Base-by-base conservation (phyloP, 2,888 invertebrate genomes). In the Sinotaia quadrata region DNA sequence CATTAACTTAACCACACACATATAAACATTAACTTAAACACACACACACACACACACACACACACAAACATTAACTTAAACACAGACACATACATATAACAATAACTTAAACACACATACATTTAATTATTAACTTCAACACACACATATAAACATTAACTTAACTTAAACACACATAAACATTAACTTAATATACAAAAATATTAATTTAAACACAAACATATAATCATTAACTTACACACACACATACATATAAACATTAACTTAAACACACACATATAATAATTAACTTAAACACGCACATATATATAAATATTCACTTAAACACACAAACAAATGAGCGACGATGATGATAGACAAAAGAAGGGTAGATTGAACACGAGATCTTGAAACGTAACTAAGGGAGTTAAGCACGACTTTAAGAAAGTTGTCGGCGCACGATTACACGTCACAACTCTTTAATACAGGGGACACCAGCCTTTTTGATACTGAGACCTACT, bases 261-360 rank as follows among this genome's bases (percentile, higher is more conserved):
- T 33, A 27, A 52, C 52, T 29, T 31, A 52, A 27, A 52, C 52
- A 52, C 52, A 52, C 52, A 52, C 52, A 52, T 31, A 52, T 31
- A n/a, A n/a, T n/a, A n/a, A n/a, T n/a, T n/a, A n/a, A n/a, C n/a
- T n/a, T n/a, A n/a, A n/a, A 52, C 52, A 52, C 52, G 29, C 52
- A 52, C 52, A 52, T 31, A 52, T 31, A 52, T 31, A 52, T 31
- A 52, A 27, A 52, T 31, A 52, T 31, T 29, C 52, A 52, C 52
- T 29, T 31, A 24, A 27, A 52, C 52, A 21, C 52, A 52, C 52
- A 21, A 27, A 49, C 49, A 52, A 4, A 4, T 44, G 44, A 21
- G 5, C 21, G 44, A 4, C 21, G 44, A 44, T 44, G 44, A 44
- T 44, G 44, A 44, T 21, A 4, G 15, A 10, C 12, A n/a, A n/a